Evolutionary conservation across 2,888 invertebrate genomes (phyloP), one percentile per base, ranked within the genome.

Genomic region (Archaeoteleia sp.): DNA sequence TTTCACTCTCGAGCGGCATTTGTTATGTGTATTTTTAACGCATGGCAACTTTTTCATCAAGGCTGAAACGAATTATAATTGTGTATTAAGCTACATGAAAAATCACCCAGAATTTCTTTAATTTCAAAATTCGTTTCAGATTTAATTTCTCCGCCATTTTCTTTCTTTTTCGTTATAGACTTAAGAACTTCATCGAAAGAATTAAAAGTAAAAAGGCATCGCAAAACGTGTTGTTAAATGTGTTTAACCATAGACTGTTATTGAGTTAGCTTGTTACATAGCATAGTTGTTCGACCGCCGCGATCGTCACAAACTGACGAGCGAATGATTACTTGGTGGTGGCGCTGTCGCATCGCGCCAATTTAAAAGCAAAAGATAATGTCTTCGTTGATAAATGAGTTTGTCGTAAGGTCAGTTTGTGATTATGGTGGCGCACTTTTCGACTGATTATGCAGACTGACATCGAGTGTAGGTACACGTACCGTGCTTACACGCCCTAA

Each of bases 391-490:
- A 15, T 12, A 35, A 23, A 25, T 14, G 32, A 9, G 12, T 55
- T 45, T 55, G 9, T 27, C 13, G 55, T 7, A 6, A 12, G 37
- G 20, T 51, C 20, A 42, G 43, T 43, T 60, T 60, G 37, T 37
- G 30, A 29, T 46, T 46, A 25, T 23, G 46, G 27, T 45, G 48
- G 54, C 43, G 40, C 35, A 63, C 40, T 43, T 58, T 61, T 68
- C 40, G 67, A 63, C 58, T 62, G 62, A 68, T 62, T 63, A 54
- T 63, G 54, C 62, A 62, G 67, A 68, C 62, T 68, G 67, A 67
- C 51, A 51, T 37, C 34, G 32, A 42, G 48, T 40, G 35, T 35
- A 40, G 14, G 27, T 14, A 46, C 37, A 46, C 34, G 34, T 10
- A 13, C 15, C 10, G 35, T 55, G 29, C 29, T 23, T 48, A 20